Conservation (phyloP, 2,888 invertebrate genomes). For the Caenorhabditis sp. region DNA sequence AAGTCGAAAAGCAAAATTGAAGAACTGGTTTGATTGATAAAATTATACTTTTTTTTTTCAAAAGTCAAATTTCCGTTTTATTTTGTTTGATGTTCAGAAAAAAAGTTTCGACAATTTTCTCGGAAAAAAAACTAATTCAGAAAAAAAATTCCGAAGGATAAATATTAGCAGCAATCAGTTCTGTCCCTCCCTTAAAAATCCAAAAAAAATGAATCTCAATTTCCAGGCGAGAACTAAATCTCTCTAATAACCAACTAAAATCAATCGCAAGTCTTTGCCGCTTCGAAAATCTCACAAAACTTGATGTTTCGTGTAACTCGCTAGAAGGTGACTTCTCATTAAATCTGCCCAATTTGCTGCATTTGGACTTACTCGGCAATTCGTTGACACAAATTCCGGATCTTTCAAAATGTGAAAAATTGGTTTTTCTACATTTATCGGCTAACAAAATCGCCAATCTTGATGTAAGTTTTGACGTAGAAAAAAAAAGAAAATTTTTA, state of each 20-base stretch:
- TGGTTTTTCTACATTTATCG: slow-evolving; percentile 11
- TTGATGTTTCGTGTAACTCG: background rate
- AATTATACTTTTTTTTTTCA: no score
- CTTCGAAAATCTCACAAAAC: background rate
- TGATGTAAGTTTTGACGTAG: slow-evolving; percentile 7
- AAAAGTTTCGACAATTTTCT: no score
- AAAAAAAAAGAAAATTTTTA: background rate
- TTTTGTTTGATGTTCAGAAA: no score
- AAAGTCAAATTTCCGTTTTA: no score
- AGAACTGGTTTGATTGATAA: no score
- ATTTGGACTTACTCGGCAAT: slow-evolving; percentile 8
- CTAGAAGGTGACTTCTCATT: background rate
- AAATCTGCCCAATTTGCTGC: background rate
- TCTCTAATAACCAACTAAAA: background rate
- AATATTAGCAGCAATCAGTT: no score
- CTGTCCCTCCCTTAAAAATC: background rate
- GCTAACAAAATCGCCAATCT: slow-evolving; percentile 19
- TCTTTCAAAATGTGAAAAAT: slow-evolving; percentile 14
- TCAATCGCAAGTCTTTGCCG: background rate
- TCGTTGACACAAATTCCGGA: slow-evolving; percentile 13
- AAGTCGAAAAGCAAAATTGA: no score
- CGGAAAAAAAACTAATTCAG: no score
- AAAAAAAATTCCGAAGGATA: no score
- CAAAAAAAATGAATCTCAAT: background rate
- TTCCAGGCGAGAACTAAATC: background rate